Conservation (phyloP, 2,113 vertebrate genomes). For the Ellobius talpinus region DNA sequence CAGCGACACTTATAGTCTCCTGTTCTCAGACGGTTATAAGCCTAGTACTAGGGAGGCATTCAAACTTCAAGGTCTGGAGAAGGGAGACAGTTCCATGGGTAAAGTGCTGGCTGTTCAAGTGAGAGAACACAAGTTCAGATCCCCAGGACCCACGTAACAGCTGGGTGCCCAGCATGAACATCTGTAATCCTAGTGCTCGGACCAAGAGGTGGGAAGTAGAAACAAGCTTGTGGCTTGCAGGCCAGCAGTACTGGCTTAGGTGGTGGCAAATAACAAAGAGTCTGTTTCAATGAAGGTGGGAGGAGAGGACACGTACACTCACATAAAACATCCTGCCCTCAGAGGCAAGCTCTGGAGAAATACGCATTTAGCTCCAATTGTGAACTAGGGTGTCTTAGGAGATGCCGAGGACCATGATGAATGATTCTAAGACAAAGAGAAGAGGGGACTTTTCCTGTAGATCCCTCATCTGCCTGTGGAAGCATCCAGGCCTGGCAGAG, state of each 20-base stretch:
- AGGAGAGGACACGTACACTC: neutral
- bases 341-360: neutral
- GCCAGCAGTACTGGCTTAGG: neutral
- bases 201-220: neutral
- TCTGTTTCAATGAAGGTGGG: neutral
- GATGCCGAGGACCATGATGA: neutral
- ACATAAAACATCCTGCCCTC: neutral
- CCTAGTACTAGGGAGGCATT: neutral
- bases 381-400: neutral
- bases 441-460: neutral
- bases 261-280: neutral
- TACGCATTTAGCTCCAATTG: neutral
- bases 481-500: neutral
- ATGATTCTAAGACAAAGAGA: neutral
- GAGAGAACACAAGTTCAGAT: neutral
- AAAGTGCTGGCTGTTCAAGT: neutral
- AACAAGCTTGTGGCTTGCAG: neutral
- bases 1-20: neutral
- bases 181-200: neutral
- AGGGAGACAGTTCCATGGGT: too few relatives aligned
- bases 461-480: neutral
- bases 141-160: too few relatives aligned
- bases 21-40: neutral
- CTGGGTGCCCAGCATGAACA: neutral
- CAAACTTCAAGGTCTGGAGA: neutral